Evolutionary conservation across 2,113 vertebrate genomes (phyloP), one percentile per base, ranked within the genome.

Genomic region (Psephotus haematonotus): DNA sequence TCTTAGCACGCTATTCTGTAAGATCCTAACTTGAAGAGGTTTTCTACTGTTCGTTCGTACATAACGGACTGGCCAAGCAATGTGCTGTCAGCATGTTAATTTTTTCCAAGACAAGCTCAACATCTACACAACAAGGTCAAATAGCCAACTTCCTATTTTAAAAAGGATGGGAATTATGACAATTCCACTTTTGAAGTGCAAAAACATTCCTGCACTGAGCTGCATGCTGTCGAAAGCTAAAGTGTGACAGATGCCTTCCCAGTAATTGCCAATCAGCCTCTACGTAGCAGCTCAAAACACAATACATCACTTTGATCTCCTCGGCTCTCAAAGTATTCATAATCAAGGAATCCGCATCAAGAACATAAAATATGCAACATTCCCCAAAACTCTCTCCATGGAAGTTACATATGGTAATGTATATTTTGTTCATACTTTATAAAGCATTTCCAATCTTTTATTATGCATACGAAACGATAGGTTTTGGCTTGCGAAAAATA

Each of bases 281-380:
- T 74, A 90, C 41, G 17, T 67, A 95, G 95, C 96, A 98, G 97
- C 97, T 98, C 97, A 98, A 97, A 98, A 97, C 85, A 98, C 97
- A 98, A 93, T 96, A 90, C 76, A 97, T 98, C 95, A 90, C 97
- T 98, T 98, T 97, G 96, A 98, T 98, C 97, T 98, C 97, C 95
- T 89, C 59, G 39, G 92, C 95, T 97, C 97, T 97, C 95, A 92
- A 97, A 96, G 92, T 84, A 96, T 94, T 90, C 95, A 97, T 93
- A 97, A 96, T 93, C 95, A 96, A 98, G 96, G 93, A 97, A 97
- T 94, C 90, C 88, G 80, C 96, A 92, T 46, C 86, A 96, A 94
- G 69, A 97, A 92, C 89, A 96, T 90, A 81, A 98, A 98, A 97
- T 96, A 96, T 74, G 95, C 95, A 96, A 93, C 93, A 82, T 84